Conservation (phyloP, 2,888 invertebrate genomes). For the Chironomus riparius region DNA sequence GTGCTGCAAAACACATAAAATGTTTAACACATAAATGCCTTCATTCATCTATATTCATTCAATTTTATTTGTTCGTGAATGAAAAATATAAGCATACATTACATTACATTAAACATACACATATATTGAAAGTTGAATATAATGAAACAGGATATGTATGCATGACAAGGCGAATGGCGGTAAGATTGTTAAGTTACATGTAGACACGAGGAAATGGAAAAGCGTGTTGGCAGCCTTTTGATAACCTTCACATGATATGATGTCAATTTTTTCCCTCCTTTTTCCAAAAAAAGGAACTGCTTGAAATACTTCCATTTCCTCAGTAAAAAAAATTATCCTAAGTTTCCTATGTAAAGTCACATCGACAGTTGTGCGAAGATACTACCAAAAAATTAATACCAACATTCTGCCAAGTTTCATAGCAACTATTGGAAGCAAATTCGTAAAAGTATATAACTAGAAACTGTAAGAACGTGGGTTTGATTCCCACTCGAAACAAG, state of each 20-base stretch:
- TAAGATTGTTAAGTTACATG: not conserved
- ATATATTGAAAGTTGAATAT: not conserved
- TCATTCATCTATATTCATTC: not conserved
- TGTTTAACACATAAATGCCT: slow-evolving; percentile 4
- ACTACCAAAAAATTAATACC: too few relatives aligned
- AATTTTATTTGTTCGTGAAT: not conserved
- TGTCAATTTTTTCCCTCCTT: not conserved
- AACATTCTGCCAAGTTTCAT: too few relatives aligned
- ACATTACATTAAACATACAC: not conserved
- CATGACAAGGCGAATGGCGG: not conserved
- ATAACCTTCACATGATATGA: not conserved
- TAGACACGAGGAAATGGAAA: not conserved
- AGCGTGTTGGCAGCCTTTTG: not conserved
- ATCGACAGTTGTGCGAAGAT: too few relatives aligned
- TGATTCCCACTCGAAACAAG: too few relatives aligned
- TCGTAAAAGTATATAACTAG: too few relatives aligned
- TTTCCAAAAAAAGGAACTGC: not conserved
- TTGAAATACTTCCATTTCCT: too few relatives aligned
- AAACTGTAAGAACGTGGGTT: too few relatives aligned
- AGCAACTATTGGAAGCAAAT: too few relatives aligned
- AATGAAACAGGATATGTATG: slow-evolving; percentile 4
- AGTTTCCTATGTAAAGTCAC: too few relatives aligned
- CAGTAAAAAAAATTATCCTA: too few relatives aligned
- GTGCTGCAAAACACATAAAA: not conserved
- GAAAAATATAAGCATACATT: too few relatives aligned